Conservation (phyloP, 2,113 vertebrate genomes). For the Tiliqua scincoides region DNA sequence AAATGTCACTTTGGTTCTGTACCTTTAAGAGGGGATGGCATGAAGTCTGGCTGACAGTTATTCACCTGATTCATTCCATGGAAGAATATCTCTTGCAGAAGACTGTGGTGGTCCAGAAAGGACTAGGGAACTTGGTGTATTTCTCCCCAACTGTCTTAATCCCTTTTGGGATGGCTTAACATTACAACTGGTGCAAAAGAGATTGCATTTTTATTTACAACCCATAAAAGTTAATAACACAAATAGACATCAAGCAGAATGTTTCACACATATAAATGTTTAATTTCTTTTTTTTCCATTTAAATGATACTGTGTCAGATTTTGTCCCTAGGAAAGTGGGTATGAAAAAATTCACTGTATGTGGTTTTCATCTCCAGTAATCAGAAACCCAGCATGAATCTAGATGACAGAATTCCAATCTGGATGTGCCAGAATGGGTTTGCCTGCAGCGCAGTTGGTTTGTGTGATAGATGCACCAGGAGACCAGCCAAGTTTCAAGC, state of each 20-base stretch:
- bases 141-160: slow-evolving; percentile 1
- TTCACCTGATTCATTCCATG: background rate
- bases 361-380: slow-evolving; percentile 11
- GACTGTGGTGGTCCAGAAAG: background rate
- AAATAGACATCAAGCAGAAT: background rate
- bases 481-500: background rate
- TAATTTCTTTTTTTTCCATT: slow-evolving; percentile 40
- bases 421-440: slow-evolving; percentile 17
- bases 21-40: background rate
- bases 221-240: background rate
- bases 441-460: background rate
- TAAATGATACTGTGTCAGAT: slow-evolving; percentile 9
- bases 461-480: background rate
- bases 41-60: background rate
- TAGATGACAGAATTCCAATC: slow-evolving; percentile 27
- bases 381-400: slow-evolving; percentile 32
- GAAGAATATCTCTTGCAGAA: slow-evolving; percentile 15
- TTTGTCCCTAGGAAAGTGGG: slow-evolving; percentile 18
- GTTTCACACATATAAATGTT: slow-evolving; percentile 34
- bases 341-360: background rate
- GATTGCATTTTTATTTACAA: background rate
- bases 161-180: slow-evolving; percentile 4
- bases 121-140: background rate
- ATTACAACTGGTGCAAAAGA: slow-evolving; percentile 13
- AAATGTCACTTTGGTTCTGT: too few relatives aligned